These are phyloP conservation scores for Eupleurogrammus muticus DNA, from an alignment of 2,797 vertebrate species.

Conservation along the genomic window DNA sequence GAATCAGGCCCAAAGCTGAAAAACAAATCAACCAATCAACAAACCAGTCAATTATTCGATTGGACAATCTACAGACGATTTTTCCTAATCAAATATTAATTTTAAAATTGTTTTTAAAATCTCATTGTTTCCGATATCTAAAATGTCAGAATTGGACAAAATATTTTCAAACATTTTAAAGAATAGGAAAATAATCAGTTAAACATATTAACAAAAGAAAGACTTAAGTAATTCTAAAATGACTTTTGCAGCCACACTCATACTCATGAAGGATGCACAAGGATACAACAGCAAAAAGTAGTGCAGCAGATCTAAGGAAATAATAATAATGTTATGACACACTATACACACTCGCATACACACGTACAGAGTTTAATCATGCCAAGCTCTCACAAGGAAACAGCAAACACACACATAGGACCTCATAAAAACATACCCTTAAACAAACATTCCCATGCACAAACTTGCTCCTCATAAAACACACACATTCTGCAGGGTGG, in stretches of 20 bases:
- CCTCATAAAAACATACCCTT: constrained; percentile 7
- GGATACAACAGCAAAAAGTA: not conserved
- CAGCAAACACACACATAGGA: constrained; percentile 18
- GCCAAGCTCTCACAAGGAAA: not conserved
- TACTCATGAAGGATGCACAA: not conserved
- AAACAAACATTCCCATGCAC: constrained; percentile 6
- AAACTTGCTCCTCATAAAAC: constrained; percentile 2
- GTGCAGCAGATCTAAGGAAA: not conserved
- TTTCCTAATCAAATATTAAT: not conserved
- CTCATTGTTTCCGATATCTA: not conserved
- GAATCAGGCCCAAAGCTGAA: not conserved
- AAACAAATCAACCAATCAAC: too few relatives aligned
- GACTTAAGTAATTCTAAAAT: not conserved
- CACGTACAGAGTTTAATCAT: not conserved
- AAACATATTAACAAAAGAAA: not conserved
- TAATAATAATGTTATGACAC: not conserved
- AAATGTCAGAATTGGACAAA: not conserved
- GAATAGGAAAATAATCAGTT: not conserved
- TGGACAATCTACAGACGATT: not conserved
- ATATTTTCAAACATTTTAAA: not conserved
- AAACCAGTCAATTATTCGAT: not conserved
- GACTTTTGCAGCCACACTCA: too few relatives aligned
- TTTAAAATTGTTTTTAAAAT: too few relatives aligned
- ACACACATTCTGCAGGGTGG: constrained; percentile 13
- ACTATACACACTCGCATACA: too few relatives aligned